A percentile compares a stretch with the other conserved stretches of the same genome.
These are phyloP conservation scores for Alces alces DNA, from an alignment of 2,113 vertebrate species.

Conservation along the genomic window DNA sequence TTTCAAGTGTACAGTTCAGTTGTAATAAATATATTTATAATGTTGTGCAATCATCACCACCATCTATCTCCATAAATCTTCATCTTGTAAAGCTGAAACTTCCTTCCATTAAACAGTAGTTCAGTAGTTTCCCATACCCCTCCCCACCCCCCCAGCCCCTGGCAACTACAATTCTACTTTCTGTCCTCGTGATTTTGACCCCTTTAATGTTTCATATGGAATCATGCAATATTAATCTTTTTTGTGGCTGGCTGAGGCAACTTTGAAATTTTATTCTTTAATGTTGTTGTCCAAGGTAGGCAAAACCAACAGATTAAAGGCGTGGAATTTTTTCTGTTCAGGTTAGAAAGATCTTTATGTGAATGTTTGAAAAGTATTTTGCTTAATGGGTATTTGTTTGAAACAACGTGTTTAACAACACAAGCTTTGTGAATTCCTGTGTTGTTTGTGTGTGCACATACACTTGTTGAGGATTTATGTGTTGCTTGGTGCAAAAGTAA, in stretches of 20 bases:
- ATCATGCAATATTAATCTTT: background rate
- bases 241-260: background rate
- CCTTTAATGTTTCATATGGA: background rate
- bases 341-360: background rate
- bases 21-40: background rate
- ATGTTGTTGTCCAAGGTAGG: background rate
- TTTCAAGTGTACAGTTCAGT: background rate
- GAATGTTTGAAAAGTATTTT: background rate
- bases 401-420: background rate
- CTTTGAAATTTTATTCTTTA: background rate
- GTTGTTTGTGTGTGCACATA: background rate
- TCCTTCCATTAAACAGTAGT: background rate
- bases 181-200: background rate
- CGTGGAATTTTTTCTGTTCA: background rate
- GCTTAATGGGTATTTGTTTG: background rate
- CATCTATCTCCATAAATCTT: background rate
- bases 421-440: background rate
- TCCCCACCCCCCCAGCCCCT: background rate
- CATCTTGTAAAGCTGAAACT: background rate
- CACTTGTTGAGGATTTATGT: background rate
- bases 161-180: background rate
- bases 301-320: background rate
- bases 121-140: background rate
- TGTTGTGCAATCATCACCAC: background rate
- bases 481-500: background rate